Conservation (phyloP, 2,113 vertebrate genomes). For the Pseudorasbora parva region DNA sequence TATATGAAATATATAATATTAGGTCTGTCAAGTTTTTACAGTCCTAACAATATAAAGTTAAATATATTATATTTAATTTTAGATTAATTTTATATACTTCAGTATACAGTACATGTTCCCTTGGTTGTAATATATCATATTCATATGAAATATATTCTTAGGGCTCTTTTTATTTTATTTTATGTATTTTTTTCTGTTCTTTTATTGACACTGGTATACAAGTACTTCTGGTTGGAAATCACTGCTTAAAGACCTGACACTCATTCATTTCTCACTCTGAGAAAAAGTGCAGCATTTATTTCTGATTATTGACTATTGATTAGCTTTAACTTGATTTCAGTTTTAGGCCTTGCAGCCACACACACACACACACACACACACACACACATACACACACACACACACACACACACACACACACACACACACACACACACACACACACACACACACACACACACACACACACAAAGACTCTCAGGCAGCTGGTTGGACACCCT, state of each 20-base stretch:
- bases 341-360: slow-evolving; percentile 43
- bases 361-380: neutral
- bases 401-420: neutral
- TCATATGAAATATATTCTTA: too few species aligned
- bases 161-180: too few species aligned
- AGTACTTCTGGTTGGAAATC: neutral
- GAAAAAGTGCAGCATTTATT: slow-evolving; percentile 45
- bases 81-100: too few species aligned
- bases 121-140: too few species aligned
- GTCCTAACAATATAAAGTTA: neutral
- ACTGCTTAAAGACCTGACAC: neutral
- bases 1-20: neutral
- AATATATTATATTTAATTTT: neutral
- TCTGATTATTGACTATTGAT: slow-evolving; percentile 63
- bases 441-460: slow-evolving; percentile 33
- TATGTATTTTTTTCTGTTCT: too few species aligned
- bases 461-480: slow-evolving; percentile 24
- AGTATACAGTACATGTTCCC: too few species aligned
- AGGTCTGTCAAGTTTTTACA: neutral
- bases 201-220: neutral
- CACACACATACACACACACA: neutral
- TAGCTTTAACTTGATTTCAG: slow-evolving; percentile 52
- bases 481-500: slow-evolving; percentile 61
- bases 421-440: neutral
- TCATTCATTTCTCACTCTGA: slow-evolving; percentile 5